Conservation (phyloP, 2,888 invertebrate species). For the Palloptera scutellata region DNA sequence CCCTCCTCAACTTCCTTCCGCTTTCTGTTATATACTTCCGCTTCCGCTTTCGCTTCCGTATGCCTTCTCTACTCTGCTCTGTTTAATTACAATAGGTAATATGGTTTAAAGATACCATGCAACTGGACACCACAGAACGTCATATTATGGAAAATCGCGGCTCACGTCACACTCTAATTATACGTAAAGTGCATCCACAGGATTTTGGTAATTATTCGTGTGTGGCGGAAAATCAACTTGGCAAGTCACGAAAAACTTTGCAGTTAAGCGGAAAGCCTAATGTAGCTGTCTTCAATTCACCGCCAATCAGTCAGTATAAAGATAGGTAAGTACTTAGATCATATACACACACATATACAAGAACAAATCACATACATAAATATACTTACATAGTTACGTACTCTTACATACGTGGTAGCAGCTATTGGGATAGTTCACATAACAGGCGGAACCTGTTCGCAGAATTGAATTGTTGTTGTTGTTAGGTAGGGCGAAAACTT, state of each 20-base stretch:
- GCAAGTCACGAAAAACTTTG: conserved; percentile 72
- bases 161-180: conserved; percentile 72
- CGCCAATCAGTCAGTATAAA: conserved; percentile 69
- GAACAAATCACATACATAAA: conserved; percentile 7
- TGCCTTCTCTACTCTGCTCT: background rate
- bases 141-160: conserved; percentile 74
- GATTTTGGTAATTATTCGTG: conserved; percentile 78
- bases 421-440: too few species aligned
- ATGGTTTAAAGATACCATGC: conserved; percentile 75
- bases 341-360: conserved; percentile 11
- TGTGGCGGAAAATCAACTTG: conserved; percentile 74
- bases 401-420: too few species aligned
- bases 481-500: too few species aligned
- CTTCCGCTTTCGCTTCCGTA: background rate
- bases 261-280: conserved; percentile 75
- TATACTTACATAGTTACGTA: background rate
- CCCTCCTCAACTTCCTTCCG: background rate
- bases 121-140: conserved; percentile 73
- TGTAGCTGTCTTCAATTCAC: conserved; percentile 71
- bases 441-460: too few species aligned
- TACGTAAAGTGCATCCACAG: conserved; percentile 72
- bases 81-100: conserved; percentile 66
- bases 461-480: too few species aligned
- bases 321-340: conserved; percentile 59
- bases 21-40: background rate